Evolutionary conservation across 2,113 vertebrate species (phyloP), one percentile per base, ranked within the genome.

Genomic region (Epinephelus lanceolatus): DNA sequence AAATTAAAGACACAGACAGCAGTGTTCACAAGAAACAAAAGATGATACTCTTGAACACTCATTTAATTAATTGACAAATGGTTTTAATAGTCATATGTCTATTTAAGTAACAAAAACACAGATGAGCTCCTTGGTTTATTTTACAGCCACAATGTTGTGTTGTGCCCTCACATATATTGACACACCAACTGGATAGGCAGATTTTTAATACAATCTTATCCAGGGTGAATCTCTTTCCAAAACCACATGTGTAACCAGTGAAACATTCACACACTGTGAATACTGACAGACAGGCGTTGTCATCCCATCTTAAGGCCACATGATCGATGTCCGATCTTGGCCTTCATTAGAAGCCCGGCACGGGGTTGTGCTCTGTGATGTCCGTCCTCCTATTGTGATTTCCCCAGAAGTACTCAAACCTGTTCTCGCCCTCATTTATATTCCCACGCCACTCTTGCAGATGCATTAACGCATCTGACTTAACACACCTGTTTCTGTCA

Each of bases 301-400:
- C 6, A 6, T 62, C 5, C 12, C 8, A 1, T 19, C 11, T 47
- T 1, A 37, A 37, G 6, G 33, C 1, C 53, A n/a, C 15, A 7
- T 27, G 27, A 27, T 7, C 30, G n/a, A 37, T 51, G 11, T 60
- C 55, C n/a, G 3, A 57, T 15, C 15, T 40, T 42, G 21, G 27
- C 9, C 6, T 5, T n/a, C 8, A 62, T 30, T 40, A 18, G 7
- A 13, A 25, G 6, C 2, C 47, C 0, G 7, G 27, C n/a, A 52
- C 10, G 55, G 62, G 37, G n/a, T 6, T 59, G 17, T 27, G 4
- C 25, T 15, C 3, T 13, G 23, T 63, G 5, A 52, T 42, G 60
- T 17, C 55, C 53, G 30, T 59, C 79, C 80, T 40, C n/a, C 59
- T 25, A 8, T 66, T 68, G 17, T 56, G 4, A 17, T 59, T n/a